phyloP scores from a whole-genome alignment of 35 echinoderm and acorn worm genomes.

The Patiria miniata region DNA sequence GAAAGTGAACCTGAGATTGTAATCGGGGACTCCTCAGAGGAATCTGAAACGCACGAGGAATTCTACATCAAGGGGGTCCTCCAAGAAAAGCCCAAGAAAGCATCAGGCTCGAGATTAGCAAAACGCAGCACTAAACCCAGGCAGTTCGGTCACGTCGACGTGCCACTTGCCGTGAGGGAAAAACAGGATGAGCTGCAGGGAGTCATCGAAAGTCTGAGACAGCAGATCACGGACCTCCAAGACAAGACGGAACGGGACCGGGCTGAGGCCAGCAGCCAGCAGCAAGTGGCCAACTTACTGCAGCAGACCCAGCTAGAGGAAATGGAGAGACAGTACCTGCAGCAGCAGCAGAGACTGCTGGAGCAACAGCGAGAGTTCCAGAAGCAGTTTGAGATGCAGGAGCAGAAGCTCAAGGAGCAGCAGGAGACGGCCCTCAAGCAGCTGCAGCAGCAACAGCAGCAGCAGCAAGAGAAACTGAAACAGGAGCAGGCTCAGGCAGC shows the following conservation, averaged over 20 bases:
- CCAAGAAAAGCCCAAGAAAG: not conserved
- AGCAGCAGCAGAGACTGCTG: not conserved
- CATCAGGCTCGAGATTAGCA: not conserved
- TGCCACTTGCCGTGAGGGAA: not conserved
- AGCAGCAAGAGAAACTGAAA: not conserved
- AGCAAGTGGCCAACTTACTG: not conserved
- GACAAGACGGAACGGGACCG: not conserved
- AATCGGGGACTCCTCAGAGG: not conserved
- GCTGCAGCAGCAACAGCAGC: slow-evolving; percentile 25
- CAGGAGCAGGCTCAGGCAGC: not conserved
- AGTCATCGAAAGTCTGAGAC: not conserved
- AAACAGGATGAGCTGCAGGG: slow-evolving; percentile 22
- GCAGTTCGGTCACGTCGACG: no score
- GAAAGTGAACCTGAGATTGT: not conserved
- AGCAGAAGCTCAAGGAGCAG: not conserved
- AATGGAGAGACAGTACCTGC: not conserved
- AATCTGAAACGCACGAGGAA: not conserved
- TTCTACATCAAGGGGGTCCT: not conserved
- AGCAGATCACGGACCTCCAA: not conserved
- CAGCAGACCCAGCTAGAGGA: slow-evolving; percentile 1
- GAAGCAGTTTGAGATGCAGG: slow-evolving; percentile 28
- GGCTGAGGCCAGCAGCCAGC: not conserved
- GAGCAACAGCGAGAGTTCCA: slow-evolving; percentile 32
- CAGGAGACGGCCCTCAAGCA: slow-evolving; percentile 17
- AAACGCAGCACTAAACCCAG: no score